Conservation (phyloP, 2,888 invertebrate species). For the Anthoptus insignis region DNA sequence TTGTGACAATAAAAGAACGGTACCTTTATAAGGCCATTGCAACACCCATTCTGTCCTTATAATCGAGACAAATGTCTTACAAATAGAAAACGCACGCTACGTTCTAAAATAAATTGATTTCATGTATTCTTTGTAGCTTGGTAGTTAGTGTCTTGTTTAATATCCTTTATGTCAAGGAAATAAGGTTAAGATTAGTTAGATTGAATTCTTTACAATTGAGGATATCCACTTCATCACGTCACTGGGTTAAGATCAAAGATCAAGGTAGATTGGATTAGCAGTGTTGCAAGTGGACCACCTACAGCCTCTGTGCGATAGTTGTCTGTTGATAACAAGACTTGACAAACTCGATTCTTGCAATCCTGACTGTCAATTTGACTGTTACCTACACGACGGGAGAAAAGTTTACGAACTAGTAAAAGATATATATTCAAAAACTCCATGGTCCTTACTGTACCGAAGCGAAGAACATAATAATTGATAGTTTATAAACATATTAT, state of each 20-base stretch:
- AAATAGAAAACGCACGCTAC: constrained; percentile 35
- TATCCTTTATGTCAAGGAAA: constrained; percentile 15
- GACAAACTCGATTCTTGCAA: too few relatives aligned
- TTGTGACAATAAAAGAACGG: constrained; percentile 55
- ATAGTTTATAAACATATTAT: constrained; percentile 46
- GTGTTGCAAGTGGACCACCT: constrained; percentile 10
- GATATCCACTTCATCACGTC: background rate
- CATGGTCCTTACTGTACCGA: constrained; percentile 38
- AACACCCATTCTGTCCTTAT: constrained; percentile 30
- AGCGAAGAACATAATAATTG: constrained; percentile 41
- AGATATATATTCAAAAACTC: too few relatives aligned
- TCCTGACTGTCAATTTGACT: too few relatives aligned
- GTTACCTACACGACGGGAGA: too few relatives aligned
- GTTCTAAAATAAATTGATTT: constrained; percentile 39
- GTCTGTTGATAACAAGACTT: too few relatives aligned
- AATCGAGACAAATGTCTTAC: constrained; percentile 36
- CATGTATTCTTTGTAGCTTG: constrained; percentile 15
- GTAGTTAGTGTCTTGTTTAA: constrained; percentile 23
- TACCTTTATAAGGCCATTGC: constrained; percentile 38
- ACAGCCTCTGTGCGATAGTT: too few relatives aligned
- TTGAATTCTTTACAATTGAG: background rate
- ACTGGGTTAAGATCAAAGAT: background rate
- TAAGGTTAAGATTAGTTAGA: too few relatives aligned
- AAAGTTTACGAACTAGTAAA: too few relatives aligned
- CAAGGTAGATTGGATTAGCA: background rate